Base-by-base conservation (phyloP, 1,140 invertebrate species). In the Drosophila jambulina region DNA sequence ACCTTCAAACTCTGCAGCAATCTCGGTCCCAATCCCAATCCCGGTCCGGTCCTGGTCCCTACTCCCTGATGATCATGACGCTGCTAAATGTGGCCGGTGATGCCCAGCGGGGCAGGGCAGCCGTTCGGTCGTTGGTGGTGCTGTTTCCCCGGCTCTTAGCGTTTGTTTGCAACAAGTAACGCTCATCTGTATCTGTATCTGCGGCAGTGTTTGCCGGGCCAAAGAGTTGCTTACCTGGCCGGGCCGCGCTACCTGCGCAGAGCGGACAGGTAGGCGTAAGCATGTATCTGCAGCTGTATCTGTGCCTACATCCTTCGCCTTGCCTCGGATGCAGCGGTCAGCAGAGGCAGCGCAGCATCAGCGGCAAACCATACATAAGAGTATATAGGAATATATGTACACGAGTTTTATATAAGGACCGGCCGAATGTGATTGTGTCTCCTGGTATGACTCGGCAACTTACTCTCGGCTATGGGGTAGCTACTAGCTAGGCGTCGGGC, bases 141-240 rank as follows among this genome's bases (percentile, higher is more conserved):
- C 68, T 60, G 59, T 61, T 62, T 42, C 60, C 59, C 48, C 78
- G 72, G 51, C 67, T 84, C 82, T 85, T 78, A 78, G 64, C 64
- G 82, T 78, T 78, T 82, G 82, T 75, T 86, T 85, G 82, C 80
- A 85, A 85, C 82, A 85, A 82, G 82, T 85, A 85, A 86, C 82
- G 69, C 69, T 79, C 82, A 75, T 78, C 82, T 70, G 78, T 63
- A 80, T 84, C 81, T 59, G 63, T 72, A 57, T 64, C 62, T 76
- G 76, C 64, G 65, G 53, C 69, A 68, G 56, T 61, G 69, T 87
- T 82, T 86, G 75, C 70, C 60, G 34, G 53, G 75, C 54, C 75
- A 82, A 86, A 86, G 83, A 87, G 80, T 87, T 78, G 57, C 23
- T 77, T 87, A 87, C 76, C 76, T 87, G 83, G 29, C n/a, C 60